Evolutionary conservation across 1,140 invertebrate species (phyloP), one percentile per base, ranked within the genome.

Genomic region (Listronotus oregonensis): DNA sequence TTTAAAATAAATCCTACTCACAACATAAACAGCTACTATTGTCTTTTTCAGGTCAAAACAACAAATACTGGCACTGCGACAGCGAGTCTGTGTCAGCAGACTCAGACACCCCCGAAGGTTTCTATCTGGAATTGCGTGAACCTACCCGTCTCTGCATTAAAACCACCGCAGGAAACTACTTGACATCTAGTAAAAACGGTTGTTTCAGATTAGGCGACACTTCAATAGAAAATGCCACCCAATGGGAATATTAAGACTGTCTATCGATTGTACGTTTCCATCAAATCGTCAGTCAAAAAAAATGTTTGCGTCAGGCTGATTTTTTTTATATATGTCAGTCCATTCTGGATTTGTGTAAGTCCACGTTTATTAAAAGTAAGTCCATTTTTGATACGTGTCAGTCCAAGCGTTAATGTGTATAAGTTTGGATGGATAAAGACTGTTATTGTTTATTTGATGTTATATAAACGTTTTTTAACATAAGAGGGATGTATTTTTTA

Each of bases 171-270:
- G 91, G 92, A 43, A 86, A 88, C 75, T 98, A 96, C 82, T 81
- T 98, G 61, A 87, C 89, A 61, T 94, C 95, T 57, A 93, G 93
- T 74, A 97, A 98, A 83, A 98, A 97, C 80, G 96, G 96, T 49
- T 87, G 89, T 60, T 91, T 98, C 82, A 90, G 90, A 76, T 86
- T 96, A 39, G 89, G 90, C 27, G 91, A 90, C 57, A 85, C 86
- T 57, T 90, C 93, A 75, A 85, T 89, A 72, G 86, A 89, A 60
- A 84, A 84, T 59, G 93, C 94, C 71, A 96, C 94, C 63, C 92
- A 93, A 78, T 97, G 94, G 94, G 94, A 97, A 83, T 97, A 95
- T 80, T 96, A 94, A 68, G 21, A 39, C 42, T 6, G 5, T 2
- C 3, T 17, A 50, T 10, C 14, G 18, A 44, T 12, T n/a, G 11